phyloP scores from a whole-genome alignment of 2,888 invertebrate genomes.

The Rhagium mordax region DNA sequence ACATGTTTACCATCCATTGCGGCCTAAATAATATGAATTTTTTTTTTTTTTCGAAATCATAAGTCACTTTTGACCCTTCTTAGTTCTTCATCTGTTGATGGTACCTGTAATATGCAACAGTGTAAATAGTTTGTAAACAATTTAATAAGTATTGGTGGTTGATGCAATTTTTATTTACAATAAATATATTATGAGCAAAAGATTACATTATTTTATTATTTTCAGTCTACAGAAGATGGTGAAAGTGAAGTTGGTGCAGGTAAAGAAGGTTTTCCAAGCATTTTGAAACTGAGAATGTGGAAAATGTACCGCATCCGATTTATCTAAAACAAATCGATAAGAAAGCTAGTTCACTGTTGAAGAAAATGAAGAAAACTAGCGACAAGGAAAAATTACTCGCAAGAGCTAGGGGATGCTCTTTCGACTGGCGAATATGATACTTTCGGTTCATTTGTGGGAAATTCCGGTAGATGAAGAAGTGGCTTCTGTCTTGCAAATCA shows the following conservation, averaged over 20 bases:
- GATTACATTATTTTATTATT: neutral
- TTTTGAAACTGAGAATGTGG: constrained; percentile 29
- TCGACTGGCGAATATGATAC: neutral
- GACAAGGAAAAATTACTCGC: neutral
- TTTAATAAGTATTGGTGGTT: neutral
- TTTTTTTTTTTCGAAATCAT: constrained; percentile 13
- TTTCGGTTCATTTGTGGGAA: constrained; percentile 17
- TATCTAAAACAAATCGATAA: constrained; percentile 21
- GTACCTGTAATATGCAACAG: constrained; percentile 18
- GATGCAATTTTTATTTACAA: neutral
- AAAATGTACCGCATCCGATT: neutral
- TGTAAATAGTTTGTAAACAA: constrained; percentile 2
- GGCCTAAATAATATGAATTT: constrained; percentile 2
- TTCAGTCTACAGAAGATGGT: constrained; percentile 10
- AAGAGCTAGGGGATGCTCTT: neutral
- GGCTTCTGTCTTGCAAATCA: constrained; percentile 26
- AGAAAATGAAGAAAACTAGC: neutral
- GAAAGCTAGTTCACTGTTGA: constrained; percentile 10
- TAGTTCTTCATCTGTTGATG: constrained; percentile 17
- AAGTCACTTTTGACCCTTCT: constrained; percentile 27
- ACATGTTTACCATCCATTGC: constrained; percentile 3
- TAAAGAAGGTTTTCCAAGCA: constrained; percentile 9
- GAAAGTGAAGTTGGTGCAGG: too few species aligned
- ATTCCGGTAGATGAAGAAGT: constrained; percentile 32
- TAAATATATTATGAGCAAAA: neutral